Evolutionary conservation across 2,888 invertebrate genomes (phyloP), one percentile per base, ranked within the genome.

Genomic region (Zaprionus lineosus): DNA sequence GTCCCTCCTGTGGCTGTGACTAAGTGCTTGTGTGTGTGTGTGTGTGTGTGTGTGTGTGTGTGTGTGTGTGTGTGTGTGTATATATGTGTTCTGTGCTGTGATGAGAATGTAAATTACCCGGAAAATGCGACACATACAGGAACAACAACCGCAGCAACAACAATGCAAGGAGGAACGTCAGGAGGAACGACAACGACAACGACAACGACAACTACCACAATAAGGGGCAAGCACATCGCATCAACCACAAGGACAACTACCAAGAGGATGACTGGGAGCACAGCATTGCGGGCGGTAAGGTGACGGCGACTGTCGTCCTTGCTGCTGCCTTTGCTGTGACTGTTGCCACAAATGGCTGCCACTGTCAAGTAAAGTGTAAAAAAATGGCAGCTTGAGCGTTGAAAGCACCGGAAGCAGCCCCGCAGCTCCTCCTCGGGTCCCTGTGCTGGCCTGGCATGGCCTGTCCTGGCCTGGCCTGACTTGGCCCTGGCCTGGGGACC

Each of bases 61-160:
- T 53, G 31, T 53, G n/a, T 33, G 11, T 6, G 9, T n/a, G 18
- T 28, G 9, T 36, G 2, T 8, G 19, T 43, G 31, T 39, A 26
- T 29, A 19, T 39, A 16, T 36, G 9, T 40, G 29, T 48, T 55
- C 24, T 50, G 26, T 41, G 56, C 66, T 82, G 79, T 73, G 77
- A 72, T 71, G 75, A 70, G 78, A 77, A 81, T 81, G 82, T 84
- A 84, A 81, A 81, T 81, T 81, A 77, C 84, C 78, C 72, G 84
- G 82, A 84, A 84, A 81, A 78, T 82, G 70, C 73, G 74, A 82
- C 75, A 78, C 58, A 62, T 57, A 81, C 69, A 53, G 40, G 39
- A 56, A 63, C 48, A 57, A 48, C 29, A 53, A 39, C 51, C 43
- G 18, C 53, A 55, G 16, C 7, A 58, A 31, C 26, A 33, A 43